Percentiles rank a stretch among this genome's conserved stretches.
phyloP scores from a whole-genome alignment of 2,797 vertebrate species.

The Lemur catta region DNA sequence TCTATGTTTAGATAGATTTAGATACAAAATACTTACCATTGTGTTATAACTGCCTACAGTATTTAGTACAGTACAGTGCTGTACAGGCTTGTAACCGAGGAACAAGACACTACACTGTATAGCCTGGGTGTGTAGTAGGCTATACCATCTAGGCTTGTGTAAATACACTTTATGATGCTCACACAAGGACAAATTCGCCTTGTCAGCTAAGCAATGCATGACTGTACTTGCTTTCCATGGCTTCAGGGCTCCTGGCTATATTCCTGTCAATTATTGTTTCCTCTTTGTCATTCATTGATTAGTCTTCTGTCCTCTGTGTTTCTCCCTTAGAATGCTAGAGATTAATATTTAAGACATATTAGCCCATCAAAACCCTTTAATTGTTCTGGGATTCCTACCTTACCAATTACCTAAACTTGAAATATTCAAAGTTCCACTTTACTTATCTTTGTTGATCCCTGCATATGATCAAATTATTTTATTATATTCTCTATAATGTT shows the following conservation, averaged over 20 bases:
- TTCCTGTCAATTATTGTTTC: neutral
- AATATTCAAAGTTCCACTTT: neutral
- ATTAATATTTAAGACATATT: neutral
- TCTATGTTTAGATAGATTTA: neutral
- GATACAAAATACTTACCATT: neutral
- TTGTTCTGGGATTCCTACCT: neutral
- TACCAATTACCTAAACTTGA: neutral
- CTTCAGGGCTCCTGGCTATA: neutral
- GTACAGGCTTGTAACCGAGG: neutral
- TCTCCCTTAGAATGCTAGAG: neutral
- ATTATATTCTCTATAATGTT: neutral
- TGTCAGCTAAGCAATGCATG: neutral
- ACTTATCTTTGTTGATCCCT: neutral
- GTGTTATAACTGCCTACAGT: neutral
- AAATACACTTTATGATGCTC: neutral
- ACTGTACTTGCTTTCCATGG: neutral
- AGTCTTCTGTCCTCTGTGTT: neutral
- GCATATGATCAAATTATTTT: neutral
- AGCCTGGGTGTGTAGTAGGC: neutral
- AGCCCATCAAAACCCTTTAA: neutral
- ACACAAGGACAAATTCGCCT: neutral
- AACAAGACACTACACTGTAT: neutral
- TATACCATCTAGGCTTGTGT: neutral
- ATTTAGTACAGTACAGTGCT: neutral
- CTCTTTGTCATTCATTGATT: neutral